Base-by-base conservation (phyloP, 2,888 invertebrate species). In the Drosophila siamana region DNA sequence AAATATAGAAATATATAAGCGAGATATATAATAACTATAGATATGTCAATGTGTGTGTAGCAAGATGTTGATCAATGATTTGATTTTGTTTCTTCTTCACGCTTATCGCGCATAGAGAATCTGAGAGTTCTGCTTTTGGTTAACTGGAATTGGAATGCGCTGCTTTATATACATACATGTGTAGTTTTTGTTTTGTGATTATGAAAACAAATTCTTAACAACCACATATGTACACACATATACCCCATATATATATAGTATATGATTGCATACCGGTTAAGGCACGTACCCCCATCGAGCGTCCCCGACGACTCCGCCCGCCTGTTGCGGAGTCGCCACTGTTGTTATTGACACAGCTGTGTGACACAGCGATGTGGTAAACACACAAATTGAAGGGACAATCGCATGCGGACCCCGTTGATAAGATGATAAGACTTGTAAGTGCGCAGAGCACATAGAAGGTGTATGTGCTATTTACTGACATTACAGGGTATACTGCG, bases 1-100 rank as follows among this genome's bases (percentile, higher is more conserved):
- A 86, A 84, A 87, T 85, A 80, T 86, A 83, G 83, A 79, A 78
- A 75, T 19, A 74, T 9, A 44, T 36, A 15, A 47, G 43, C 43
- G 55, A 22, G 57, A 61, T 26, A 55, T 30, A 44, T 8, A 36
- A 56, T 41, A 48, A 9, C 16, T 38, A 46, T 13, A 56, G 33
- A 54, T 54, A 22, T 33, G 2, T 30, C 9, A 9, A 15, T 54
- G 11, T 28, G 5, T 19, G n/a, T 9, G 8, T 44, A 24, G 43
- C 9, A 13, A 16, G n/a, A 16, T 19, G 19, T 26, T 13, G 74
- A 64, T 73, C 69, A 73, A 44, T 73, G 46, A 59, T 43, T 43
- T 47, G 74, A 47, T 50, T 41, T 52, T 48, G 67, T 62, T 62
- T 50, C 33, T 62, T 50, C 33, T 74, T 36, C 47, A 61, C 48